These are phyloP conservation scores for Eupeodes latifasciatus DNA, from an alignment of 2,888 invertebrate genomes.

Conservation along the genomic window DNA sequence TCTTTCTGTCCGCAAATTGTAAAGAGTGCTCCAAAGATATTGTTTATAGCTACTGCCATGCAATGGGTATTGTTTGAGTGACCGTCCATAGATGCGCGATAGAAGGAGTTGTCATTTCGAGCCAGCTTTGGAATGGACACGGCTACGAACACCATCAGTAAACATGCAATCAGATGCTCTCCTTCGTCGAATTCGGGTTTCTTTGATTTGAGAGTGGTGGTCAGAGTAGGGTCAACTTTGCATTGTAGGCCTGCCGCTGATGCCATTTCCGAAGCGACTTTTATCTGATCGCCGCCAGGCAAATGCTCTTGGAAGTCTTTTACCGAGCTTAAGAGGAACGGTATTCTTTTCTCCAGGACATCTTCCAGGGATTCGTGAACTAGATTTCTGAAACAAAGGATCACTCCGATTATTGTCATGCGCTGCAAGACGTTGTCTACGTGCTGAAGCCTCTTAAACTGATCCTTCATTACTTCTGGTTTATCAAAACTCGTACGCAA, in stretches of 20 bases:
- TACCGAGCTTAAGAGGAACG: slow-evolving; percentile 97
- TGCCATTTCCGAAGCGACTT: slow-evolving; percentile 98
- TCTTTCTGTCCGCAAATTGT: slow-evolving; percentile 98
- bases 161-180: slow-evolving; percentile 96
- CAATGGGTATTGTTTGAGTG: slow-evolving; percentile 99
- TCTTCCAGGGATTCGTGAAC: slow-evolving; percentile 97
- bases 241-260: slow-evolving; percentile 97
- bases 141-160: slow-evolving; percentile 99
- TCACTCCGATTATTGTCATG: slow-evolving; percentile 99
- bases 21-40: slow-evolving; percentile 98
- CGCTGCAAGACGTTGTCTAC: slow-evolving; percentile 98
- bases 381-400: slow-evolving; percentile 96
- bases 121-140: slow-evolving; percentile 98
- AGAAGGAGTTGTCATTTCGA: slow-evolving; percentile 94
- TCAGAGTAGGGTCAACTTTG: slow-evolving; percentile 97
- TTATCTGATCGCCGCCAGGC: slow-evolving; percentile 94
- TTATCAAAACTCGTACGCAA: slow-evolving; percentile 99
- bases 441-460: slow-evolving; percentile 94
- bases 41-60: slow-evolving; percentile 97
- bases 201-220: slow-evolving; percentile 94
- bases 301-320: slow-evolving; percentile 96
- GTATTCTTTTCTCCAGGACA: slow-evolving; percentile 96
- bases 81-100: slow-evolving; percentile 93
- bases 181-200: slow-evolving; percentile 95
- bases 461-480: slow-evolving; percentile 98